A percentile compares a stretch with the other conserved stretches of the same genome.
These are phyloP conservation scores for Hypomecis punctinalis DNA, from an alignment of 2,888 invertebrate species.

Conservation along the genomic window DNA sequence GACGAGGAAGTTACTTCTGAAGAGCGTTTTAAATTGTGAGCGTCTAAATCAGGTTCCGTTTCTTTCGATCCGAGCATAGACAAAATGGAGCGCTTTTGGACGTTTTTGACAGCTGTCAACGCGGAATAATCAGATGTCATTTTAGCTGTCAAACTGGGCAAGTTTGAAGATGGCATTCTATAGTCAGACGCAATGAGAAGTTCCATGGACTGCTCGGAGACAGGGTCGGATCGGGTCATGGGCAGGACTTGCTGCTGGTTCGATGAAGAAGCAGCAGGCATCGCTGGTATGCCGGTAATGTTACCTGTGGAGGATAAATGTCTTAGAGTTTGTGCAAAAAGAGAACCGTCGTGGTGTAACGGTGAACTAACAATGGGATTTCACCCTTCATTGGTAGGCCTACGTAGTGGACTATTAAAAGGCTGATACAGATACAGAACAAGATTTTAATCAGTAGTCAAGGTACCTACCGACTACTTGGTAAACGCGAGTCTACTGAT, in stretches of 20 bases:
- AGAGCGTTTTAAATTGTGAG: constrained; percentile 52
- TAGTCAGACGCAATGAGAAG: constrained; percentile 48
- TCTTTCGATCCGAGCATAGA: constrained; percentile 14
- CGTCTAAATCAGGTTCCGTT: not conserved
- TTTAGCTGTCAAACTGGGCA: constrained; percentile 32
- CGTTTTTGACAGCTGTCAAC: constrained; percentile 34
- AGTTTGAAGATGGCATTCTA: constrained; percentile 22
- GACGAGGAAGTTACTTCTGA: constrained; percentile 4
- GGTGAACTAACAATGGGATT: too few relatives aligned
- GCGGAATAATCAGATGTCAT: constrained; percentile 23
- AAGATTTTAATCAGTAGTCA: too few relatives aligned
- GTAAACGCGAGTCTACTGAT: too few relatives aligned
- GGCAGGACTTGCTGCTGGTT: constrained; percentile 37
- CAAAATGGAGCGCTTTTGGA: constrained; percentile 40
- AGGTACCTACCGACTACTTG: too few relatives aligned
- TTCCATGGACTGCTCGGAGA: constrained; percentile 42
- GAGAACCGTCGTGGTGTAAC: too few relatives aligned
- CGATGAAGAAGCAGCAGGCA: constrained; percentile 27
- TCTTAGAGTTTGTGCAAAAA: too few relatives aligned
- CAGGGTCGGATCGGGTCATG: constrained; percentile 1
- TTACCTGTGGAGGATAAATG: constrained; percentile 16
- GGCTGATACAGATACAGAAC: too few relatives aligned
- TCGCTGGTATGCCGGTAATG: constrained; percentile 14
- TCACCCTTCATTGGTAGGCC: too few relatives aligned
- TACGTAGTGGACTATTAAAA: too few relatives aligned